Evolutionary conservation across 1,140 invertebrate species (phyloP).

Genomic region (Cyphomyrmex costatus): DNA sequence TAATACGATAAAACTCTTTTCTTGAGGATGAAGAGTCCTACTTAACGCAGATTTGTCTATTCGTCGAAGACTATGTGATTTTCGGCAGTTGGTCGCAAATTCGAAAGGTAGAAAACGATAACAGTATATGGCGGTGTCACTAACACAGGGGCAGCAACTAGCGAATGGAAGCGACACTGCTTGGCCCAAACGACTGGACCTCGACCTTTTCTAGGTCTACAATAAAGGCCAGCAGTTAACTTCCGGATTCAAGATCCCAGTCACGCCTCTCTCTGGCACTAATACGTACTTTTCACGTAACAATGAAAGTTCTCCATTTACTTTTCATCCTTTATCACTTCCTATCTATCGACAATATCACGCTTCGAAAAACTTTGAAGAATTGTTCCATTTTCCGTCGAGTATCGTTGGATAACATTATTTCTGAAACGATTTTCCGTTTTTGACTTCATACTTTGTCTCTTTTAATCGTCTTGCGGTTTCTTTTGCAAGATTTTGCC

Average conservation of each 20-base stretch:
- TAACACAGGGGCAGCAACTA: conserved; percentile 17
- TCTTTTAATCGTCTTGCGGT: background rate
- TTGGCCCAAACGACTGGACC: background rate
- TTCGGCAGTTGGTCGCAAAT: conserved; percentile 73
- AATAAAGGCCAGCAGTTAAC: background rate
- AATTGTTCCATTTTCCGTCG: conserved; percentile 10
- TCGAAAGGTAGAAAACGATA: conserved; percentile 69
- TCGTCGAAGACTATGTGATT: conserved; percentile 62
- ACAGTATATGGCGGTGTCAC: conserved; percentile 36
- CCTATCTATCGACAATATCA: conserved; percentile 40
- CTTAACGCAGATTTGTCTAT: conserved; percentile 50
- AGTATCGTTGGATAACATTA: background rate
- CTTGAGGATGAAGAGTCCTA: conserved; percentile 45
- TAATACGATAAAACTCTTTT: background rate
- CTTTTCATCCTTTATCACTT: conserved; percentile 12
- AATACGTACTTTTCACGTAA: conserved; percentile 37
- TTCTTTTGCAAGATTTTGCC: background rate
- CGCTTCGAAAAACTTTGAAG: conserved; percentile 17
- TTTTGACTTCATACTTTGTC: background rate
- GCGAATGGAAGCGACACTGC: conserved; percentile 24
- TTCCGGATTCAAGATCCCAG: background rate
- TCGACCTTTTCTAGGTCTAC: background rate
- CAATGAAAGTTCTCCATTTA: background rate
- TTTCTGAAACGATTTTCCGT: background rate
- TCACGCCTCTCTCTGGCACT: conserved; percentile 20